phyloP scores from a whole-genome alignment of 2,797 vertebrate species.

The Sebastes oblongus region DNA sequence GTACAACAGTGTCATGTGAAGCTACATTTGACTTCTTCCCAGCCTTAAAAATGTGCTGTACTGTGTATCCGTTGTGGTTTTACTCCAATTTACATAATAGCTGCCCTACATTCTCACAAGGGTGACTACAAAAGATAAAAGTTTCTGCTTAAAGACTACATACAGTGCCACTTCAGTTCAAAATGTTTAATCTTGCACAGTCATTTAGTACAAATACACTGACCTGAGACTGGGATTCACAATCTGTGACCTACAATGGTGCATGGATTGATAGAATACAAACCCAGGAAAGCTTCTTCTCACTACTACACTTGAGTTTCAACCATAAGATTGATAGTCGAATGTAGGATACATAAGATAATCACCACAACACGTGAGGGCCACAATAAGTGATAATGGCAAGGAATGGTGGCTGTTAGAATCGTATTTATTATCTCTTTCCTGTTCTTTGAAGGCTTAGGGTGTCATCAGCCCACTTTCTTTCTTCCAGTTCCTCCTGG shows the following conservation, averaged over 20 bases:
- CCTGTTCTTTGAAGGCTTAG: background rate
- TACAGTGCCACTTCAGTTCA: slow-evolving; percentile 36
- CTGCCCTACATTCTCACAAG: background rate
- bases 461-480: background rate
- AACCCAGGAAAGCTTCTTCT: slow-evolving; percentile 21
- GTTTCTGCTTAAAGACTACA: slow-evolving; percentile 12
- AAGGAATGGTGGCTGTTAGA: slow-evolving; percentile 66
- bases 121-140: background rate
- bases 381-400: slow-evolving; percentile 25
- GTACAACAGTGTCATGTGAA: slow-evolving; percentile 56
- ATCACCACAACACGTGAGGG: slow-evolving; percentile 23
- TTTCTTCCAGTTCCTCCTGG: background rate
- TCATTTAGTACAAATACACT: slow-evolving; percentile 25
- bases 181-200: slow-evolving; percentile 18
- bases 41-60: slow-evolving; percentile 8
- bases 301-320: background rate
- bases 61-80: background rate
- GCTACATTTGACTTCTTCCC: slow-evolving; percentile 30
- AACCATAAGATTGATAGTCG: slow-evolving; percentile 3
- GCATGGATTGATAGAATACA: slow-evolving; percentile 18
- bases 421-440: slow-evolving; percentile 4
- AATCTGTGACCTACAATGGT: slow-evolving; percentile 21
- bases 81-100: background rate
- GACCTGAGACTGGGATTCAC: slow-evolving; percentile 45
- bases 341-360: slow-evolving; percentile 3